phyloP scores from a whole-genome alignment of 1,140 invertebrate genomes.

The Pseudoatta argentina region DNA sequence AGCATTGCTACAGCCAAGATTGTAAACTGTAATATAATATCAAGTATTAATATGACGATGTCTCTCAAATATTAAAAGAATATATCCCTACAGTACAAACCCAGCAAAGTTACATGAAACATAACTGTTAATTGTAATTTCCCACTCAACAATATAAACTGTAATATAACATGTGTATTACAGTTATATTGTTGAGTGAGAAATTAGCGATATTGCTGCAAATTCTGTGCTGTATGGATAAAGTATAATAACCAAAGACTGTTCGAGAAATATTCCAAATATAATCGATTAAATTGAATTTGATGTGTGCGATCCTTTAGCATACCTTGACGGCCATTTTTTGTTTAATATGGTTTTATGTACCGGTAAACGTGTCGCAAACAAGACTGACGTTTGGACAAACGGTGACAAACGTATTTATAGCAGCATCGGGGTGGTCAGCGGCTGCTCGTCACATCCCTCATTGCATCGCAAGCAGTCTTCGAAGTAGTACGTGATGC shows the following conservation, averaged over 20 bases:
- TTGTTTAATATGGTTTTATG: slow-evolving; percentile 48
- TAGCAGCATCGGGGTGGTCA: slow-evolving; percentile 76
- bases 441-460: slow-evolving; percentile 66
- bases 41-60: background rate
- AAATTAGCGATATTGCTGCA: no score
- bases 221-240: background rate
- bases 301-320: background rate
- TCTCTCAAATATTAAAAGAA: background rate
- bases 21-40: slow-evolving; percentile 72
- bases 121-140: no score
- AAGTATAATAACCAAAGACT: background rate
- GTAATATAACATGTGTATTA: no score
- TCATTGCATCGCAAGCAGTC: slow-evolving; percentile 79
- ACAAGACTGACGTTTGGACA: slow-evolving; percentile 81
- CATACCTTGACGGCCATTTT: slow-evolving; percentile 83
- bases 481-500: slow-evolving; percentile 81
- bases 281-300: background rate
- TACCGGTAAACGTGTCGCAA: slow-evolving; percentile 72
- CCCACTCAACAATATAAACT: no score
- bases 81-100: no score
- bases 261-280: background rate
- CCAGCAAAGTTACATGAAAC: no score
- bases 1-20: slow-evolving; percentile 66
- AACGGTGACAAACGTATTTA: slow-evolving; percentile 83
- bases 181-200: no score